Evolutionary conservation across 2,797 vertebrate genomes (phyloP), one percentile per base, ranked within the genome.

Genomic region (Cirrhinus molitorella): DNA sequence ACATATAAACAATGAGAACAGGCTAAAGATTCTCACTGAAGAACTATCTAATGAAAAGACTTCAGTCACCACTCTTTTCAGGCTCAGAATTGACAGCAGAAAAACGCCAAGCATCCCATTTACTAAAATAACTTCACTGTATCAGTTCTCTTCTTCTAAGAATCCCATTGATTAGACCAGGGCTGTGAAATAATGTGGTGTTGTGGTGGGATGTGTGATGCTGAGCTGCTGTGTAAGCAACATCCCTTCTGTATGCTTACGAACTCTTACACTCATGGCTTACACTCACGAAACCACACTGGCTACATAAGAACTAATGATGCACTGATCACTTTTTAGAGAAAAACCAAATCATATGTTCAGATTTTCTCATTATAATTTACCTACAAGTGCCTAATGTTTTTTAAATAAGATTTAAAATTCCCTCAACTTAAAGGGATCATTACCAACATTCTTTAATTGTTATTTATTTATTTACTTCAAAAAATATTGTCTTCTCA

Each of bases 111-210:
- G 23, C 65, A 57, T 70, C 23, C 37, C n/a, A 63, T 40, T 40
- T 47, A 28, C n/a, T 59, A 23, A 51, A 37, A 63, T 61, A 73
- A 59, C 49, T 68, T 9, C 53, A 31, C 66, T 81, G 25, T 49
- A 79, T 66, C 57, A 66, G 19, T 21, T 37, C 7, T 23, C 8
- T 25, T 23, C 8, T 25, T 80, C 51, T 31, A 57, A 57, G 13
- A 31, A 51, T n/a, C 47, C 25, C 79, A 80, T 57, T 80, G 79
- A 71, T 71, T 71, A 71, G 34, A 68, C 14, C 17, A 53, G 16
- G 65, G 59, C 23, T 10, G 9, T 21, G 63, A 37, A 51, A 40
- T 21, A n/a, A 49, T 75, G 51, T 53, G 31, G 7, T 75, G 72
- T 21, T 75, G 31, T 6, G 5, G 12, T n/a, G 17, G 40, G 43